Evolutionary conservation across 2,113 vertebrate genomes (phyloP).

Genomic region (Suricata suricatta): DNA sequence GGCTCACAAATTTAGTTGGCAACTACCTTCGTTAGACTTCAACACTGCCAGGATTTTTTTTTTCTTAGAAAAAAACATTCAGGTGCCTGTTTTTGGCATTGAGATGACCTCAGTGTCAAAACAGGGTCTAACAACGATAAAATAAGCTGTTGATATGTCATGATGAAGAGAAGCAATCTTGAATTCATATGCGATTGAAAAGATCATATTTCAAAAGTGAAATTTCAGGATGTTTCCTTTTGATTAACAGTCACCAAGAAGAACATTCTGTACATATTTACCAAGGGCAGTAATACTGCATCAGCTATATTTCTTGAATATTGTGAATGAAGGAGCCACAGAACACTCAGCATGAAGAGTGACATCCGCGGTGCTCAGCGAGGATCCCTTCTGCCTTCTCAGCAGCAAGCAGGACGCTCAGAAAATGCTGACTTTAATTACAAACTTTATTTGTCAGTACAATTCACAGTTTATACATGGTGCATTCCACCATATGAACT

Average conservation of each 20-base stretch:
- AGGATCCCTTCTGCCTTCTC: slow-evolving; percentile 66
- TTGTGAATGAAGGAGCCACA: neutral
- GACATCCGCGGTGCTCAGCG: neutral
- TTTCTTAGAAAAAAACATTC: neutral
- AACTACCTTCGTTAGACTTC: neutral
- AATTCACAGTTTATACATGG: slow-evolving; percentile 89
- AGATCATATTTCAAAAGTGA: slow-evolving; percentile 47
- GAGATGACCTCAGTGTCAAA: neutral
- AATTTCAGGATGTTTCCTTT: neutral
- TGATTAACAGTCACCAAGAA: neutral
- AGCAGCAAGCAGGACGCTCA: slow-evolving; percentile 82
- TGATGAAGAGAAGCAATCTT: neutral
- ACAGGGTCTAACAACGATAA: neutral
- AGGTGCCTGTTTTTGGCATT: neutral
- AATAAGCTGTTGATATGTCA: neutral
- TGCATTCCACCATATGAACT: slow-evolving; percentile 81
- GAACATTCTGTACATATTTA: neutral
- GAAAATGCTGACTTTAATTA: slow-evolving; percentile 84
- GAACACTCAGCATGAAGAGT: slow-evolving; percentile 52
- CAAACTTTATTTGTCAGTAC: slow-evolving; percentile 89
- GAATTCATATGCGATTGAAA: slow-evolving; percentile 18
- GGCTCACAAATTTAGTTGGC: neutral
- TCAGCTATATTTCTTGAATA: slow-evolving; percentile 12
- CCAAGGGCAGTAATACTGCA: neutral
- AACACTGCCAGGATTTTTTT: neutral